Evolutionary conservation across 2,888 invertebrate species (phyloP), one percentile per base, ranked within the genome.

Genomic region (Drosophila yooni): DNA sequence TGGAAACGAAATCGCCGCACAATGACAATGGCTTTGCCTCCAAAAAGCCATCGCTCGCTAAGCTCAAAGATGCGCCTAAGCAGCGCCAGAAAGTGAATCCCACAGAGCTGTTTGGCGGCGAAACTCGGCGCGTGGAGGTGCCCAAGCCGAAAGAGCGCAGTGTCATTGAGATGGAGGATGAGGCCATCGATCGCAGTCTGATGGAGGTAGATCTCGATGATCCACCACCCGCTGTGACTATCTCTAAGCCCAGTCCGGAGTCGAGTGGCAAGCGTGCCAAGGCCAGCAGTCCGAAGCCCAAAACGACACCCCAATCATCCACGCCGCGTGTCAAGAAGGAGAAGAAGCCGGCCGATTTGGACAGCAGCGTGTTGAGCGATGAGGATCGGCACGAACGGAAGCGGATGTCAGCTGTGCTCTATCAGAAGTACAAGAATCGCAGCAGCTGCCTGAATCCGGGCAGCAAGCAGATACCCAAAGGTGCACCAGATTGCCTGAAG

Each of bases 361-460:
- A 93, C 34, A 81, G 83, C n/a, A 93, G 93, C 72, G 85, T 92
- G 3, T 34, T 93, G 0, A 82, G 91, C 27, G 96, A 96, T 92
- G 95, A 96, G 92, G 96, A 96, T 79, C 94, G 95, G 25, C 94
- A 95, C 90, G 96, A 96, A 87, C 95, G 95, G 53, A 96, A 94
- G 89, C 95, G 95, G 66, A 94, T 95, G 79, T 94, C 95, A 1
- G 95, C 95, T 0, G 94, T 94, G 46, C 93, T 96, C 31, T 98
- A 97, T 92, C 95, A 96, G 76, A 95, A 95, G 80, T 98, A 96
- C 92, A 94, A 97, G 74, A 95, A 96, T 80, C 94, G 97, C 83
- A 95, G 96, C 65, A 97, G 97, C 0, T 98, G 98, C 1, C 95
- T 95, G 83, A 95, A 97, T 94, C 96, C 96, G 29, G 98, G 98